Base-by-base conservation (phyloP, 2,113 vertebrate species). In the Silurus asotus region DNA sequence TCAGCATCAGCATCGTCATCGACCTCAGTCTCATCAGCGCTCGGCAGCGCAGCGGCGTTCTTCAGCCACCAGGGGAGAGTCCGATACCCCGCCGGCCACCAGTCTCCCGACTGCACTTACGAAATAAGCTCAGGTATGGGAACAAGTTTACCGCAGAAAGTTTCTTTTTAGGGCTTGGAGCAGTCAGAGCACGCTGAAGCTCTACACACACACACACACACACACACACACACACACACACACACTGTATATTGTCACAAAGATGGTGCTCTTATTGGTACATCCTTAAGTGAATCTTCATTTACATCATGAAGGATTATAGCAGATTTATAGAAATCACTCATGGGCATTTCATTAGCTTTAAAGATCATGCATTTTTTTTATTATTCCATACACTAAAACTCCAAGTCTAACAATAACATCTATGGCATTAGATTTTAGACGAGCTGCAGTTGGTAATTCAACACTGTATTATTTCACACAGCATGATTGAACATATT, bases 51-150 rank as follows among this genome's bases (percentile, higher is more conserved):
- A 61, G 87, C 51, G 69, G 83, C 82, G 28, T 74, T 85, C 6
- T 88, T 86, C 59, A 88, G 91, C 86, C 84, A 91, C 91, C 94
- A 90, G 90, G 88, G 92, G 89, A 93, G 90, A 89, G 88, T 87
- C 89, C 93, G 95, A 70, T 94, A 95, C 90, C 93, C 93, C 83
- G 89, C 90, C 62, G 87, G 84, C 88, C 94, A 86, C 80, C 91
- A 91, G 86, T 87, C 93, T 88, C 94, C 95, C 69, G 95, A 95
- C 92, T 94, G 95, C 91, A 92, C 91, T 82, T 93, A 95, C 89
- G 93, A 95, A 6, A 96, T 98, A 90, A 97, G 97, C 92, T 95
- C 96, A 96, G 97, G 97, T 97, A 95, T 86, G 90, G 85, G 28
- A 11, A 72, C 62, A 37, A 82, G 51, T 86, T 70, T 45, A 62